Percentiles rank a stretch among this genome's conserved stretches.
Evolutionary conservation across 2,888 invertebrate species (phyloP).

Genomic region (Tipula unca): DNA sequence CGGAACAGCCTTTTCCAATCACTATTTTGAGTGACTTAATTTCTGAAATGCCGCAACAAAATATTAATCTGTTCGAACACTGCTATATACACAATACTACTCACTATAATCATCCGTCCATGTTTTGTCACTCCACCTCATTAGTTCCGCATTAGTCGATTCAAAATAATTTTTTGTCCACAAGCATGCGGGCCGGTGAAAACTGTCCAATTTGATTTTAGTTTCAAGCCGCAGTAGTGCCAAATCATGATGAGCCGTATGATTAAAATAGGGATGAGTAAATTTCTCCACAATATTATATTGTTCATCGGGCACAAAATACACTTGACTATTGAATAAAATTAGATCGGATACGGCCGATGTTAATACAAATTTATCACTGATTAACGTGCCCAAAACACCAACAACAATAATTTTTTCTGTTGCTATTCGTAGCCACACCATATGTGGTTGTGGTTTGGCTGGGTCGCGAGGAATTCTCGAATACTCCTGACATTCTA

Average conservation of each 20-base stretch:
- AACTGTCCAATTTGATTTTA: background rate
- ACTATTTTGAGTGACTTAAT: background rate
- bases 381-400: background rate
- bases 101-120: constrained; percentile 1
- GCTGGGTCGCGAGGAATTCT: background rate
- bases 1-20: background rate
- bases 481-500: constrained; percentile 1
- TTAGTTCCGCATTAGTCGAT: background rate
- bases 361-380: background rate
- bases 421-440: background rate
- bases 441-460: constrained; percentile 14
- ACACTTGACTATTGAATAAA: background rate
- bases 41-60: background rate
- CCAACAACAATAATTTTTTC: constrained; percentile 14
- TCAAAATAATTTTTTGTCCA: background rate
- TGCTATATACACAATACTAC: background rate
- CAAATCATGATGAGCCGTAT: background rate
- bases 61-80: background rate
- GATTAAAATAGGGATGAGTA: background rate
- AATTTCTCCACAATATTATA: background rate
- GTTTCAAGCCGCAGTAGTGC: background rate
- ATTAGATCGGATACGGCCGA: background rate
- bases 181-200: background rate
- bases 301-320: background rate
- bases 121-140: background rate